phyloP scores from a whole-genome alignment of 2,113 vertebrate genomes.

The Cottus gobio region DNA sequence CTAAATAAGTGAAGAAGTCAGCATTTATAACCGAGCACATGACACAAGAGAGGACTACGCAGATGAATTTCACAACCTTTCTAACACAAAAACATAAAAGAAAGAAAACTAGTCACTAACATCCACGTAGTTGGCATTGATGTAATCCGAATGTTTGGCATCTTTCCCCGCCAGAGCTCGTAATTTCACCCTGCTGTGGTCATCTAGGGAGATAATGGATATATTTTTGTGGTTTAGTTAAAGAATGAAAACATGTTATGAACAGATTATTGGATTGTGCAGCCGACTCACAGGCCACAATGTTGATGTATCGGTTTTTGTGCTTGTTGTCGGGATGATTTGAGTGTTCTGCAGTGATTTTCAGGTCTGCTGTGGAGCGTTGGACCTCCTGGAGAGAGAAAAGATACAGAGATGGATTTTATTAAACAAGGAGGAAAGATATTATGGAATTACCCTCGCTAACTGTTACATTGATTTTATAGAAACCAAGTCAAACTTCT shows the following conservation, averaged over 20 bases:
- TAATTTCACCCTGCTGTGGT: slow-evolving; percentile 98
- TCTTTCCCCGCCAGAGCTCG: slow-evolving; percentile 96
- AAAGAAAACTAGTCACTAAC: slow-evolving; percentile 82
- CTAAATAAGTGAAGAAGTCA: slow-evolving; percentile 19
- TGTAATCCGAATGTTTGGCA: slow-evolving; percentile 99
- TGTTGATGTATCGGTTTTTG: slow-evolving; percentile 99
- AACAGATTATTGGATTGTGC: slow-evolving; percentile 48
- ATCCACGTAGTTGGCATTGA: slow-evolving; percentile 99
- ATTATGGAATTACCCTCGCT: slow-evolving; percentile 18
- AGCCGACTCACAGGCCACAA: slow-evolving; percentile 94
- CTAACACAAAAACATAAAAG: not conserved
- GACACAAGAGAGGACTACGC: too few species aligned
- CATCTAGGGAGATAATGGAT: slow-evolving; percentile 84
- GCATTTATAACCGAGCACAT: not conserved
- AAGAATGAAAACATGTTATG: slow-evolving; percentile 43
- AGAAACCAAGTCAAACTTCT: not conserved
- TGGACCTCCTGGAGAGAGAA: slow-evolving; percentile 91
- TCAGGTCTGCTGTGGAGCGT: slow-evolving; percentile 93
- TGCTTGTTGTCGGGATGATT: slow-evolving; percentile 99
- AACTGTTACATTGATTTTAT: not conserved
- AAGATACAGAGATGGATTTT: slow-evolving; percentile 42
- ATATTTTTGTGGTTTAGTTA: slow-evolving; percentile 52
- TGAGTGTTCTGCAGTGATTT: slow-evolving; percentile 98
- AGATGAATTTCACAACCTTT: not conserved
- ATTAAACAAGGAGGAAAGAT: slow-evolving; percentile 20